phyloP scores from a whole-genome alignment of 2,797 vertebrate genomes.

The Masticophis lateralis region DNA sequence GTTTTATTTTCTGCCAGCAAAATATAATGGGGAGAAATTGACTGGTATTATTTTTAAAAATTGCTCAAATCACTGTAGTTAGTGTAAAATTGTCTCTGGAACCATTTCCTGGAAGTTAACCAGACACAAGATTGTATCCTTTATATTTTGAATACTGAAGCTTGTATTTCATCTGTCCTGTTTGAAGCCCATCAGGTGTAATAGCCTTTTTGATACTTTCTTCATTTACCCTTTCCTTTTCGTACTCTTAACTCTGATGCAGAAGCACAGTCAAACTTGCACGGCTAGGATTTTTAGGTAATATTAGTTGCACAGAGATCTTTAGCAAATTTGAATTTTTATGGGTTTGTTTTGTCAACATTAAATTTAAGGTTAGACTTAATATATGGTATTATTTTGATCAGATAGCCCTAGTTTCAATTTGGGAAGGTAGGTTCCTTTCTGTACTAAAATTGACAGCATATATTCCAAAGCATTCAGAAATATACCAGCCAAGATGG shows the following conservation, averaged over 20 bases:
- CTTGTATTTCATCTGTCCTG: conserved; percentile 74
- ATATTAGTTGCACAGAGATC: conserved; percentile 24
- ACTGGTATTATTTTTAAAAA: conserved; percentile 84
- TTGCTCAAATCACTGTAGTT: conserved; percentile 83
- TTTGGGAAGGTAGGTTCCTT: background rate
- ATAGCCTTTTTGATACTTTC: conserved; percentile 70
- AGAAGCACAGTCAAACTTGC: conserved; percentile 44
- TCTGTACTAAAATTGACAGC: background rate
- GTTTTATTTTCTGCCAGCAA: conserved; percentile 83
- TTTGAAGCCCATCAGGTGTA: conserved; percentile 69
- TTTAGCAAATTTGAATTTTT: conserved; percentile 9
- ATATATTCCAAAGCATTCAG: background rate
- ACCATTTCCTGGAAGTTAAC: conserved; percentile 81
- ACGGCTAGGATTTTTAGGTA: conserved; percentile 51
- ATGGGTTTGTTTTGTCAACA: conserved; percentile 15
- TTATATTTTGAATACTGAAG: conserved; percentile 78
- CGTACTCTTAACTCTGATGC: conserved; percentile 39
- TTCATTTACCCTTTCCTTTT: conserved; percentile 58
- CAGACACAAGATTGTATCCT: conserved; percentile 79
- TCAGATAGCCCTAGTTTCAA: background rate
- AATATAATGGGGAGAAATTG: conserved; percentile 83
- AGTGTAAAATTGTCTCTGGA: conserved; percentile 82
- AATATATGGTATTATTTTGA: conserved; percentile 1
- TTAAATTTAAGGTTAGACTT: background rate
- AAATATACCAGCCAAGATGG: background rate